These are phyloP conservation scores for Drosophila peninsularis DNA, from an alignment of 2,888 invertebrate species.

Conservation along the genomic window DNA sequence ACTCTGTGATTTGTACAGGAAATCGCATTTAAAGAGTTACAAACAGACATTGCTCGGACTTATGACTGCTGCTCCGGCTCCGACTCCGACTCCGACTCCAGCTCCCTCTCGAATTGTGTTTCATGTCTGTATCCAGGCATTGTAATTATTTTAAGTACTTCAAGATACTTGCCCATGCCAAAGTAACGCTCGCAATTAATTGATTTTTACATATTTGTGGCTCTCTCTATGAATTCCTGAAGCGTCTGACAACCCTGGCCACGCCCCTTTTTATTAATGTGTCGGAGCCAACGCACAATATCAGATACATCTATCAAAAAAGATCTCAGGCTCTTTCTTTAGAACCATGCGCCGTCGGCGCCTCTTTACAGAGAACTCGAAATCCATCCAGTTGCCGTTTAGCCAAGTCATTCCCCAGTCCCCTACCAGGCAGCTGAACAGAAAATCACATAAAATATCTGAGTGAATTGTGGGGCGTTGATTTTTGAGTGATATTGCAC, in stretches of 20 bases:
- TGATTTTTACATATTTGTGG: constrained; percentile 64
- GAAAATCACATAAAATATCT: neutral
- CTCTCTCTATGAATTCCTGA: constrained; percentile 60
- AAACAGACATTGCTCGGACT: constrained; percentile 44
- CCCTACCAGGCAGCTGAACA: constrained; percentile 11
- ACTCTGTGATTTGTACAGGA: constrained; percentile 73
- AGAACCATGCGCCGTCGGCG: constrained; percentile 72
- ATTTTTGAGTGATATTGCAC: constrained; percentile 79
- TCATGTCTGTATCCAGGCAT: constrained; percentile 43
- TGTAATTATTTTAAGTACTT: constrained; percentile 79
- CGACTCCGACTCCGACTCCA: neutral
- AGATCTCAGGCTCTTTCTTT: constrained; percentile 61
- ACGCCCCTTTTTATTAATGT: constrained; percentile 79
- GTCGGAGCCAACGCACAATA: constrained; percentile 62
- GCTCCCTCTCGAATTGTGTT: constrained; percentile 11
- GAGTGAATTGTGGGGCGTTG: constrained; percentile 71
- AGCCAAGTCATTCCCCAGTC: constrained; percentile 44
- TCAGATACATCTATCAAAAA: constrained; percentile 44
- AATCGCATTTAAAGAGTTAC: constrained; percentile 67
- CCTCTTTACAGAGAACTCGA: constrained; percentile 38
- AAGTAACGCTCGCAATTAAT: constrained; percentile 67
- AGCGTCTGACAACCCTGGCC: constrained; percentile 60
- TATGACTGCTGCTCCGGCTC: constrained; percentile 35
- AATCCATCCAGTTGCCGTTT: constrained; percentile 16
- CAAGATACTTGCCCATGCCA: constrained; percentile 32